Conservation (phyloP, 1,140 invertebrate genomes). For the Eufriesea mexicana region DNA sequence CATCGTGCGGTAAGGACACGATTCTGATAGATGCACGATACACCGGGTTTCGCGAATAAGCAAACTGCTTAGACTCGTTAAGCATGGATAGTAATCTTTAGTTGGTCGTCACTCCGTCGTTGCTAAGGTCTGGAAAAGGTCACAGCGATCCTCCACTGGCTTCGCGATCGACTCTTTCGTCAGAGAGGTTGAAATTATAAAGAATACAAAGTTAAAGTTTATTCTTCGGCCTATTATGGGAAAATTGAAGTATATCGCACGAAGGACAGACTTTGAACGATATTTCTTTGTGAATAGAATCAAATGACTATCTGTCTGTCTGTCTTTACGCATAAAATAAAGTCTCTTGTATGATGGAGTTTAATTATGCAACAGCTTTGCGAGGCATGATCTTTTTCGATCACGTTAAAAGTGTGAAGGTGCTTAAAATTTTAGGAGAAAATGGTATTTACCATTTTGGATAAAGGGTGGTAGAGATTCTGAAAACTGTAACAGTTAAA, state of each 20-base stretch:
- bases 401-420: too few species aligned
- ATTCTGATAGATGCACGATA: neutral
- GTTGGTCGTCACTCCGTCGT: slow-evolving; percentile 33
- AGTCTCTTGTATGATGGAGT: neutral
- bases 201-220: slow-evolving; percentile 15
- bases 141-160: slow-evolving; percentile 18
- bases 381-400: too few species aligned
- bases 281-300: too few species aligned
- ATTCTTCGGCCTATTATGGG: neutral
- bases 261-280: neutral
- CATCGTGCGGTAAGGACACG: neutral
- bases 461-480: too few species aligned
- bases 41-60: neutral
- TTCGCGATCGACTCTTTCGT: slow-evolving; percentile 41
- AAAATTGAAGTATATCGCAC: neutral
- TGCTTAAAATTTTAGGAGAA: too few species aligned
- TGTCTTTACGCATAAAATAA: neutral
- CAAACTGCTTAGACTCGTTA: slow-evolving; percentile 9
- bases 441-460: too few species aligned
- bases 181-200: slow-evolving; percentile 22
- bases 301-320: too few species aligned
- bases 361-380: too few species aligned
- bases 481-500: too few species aligned
- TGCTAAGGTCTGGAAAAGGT: slow-evolving; percentile 42
- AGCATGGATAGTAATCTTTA: slow-evolving; percentile 10